Evolutionary conservation across 2,888 invertebrate species (phyloP), one percentile per base, ranked within the genome.

Genomic region (Latrodectus hesperus): DNA sequence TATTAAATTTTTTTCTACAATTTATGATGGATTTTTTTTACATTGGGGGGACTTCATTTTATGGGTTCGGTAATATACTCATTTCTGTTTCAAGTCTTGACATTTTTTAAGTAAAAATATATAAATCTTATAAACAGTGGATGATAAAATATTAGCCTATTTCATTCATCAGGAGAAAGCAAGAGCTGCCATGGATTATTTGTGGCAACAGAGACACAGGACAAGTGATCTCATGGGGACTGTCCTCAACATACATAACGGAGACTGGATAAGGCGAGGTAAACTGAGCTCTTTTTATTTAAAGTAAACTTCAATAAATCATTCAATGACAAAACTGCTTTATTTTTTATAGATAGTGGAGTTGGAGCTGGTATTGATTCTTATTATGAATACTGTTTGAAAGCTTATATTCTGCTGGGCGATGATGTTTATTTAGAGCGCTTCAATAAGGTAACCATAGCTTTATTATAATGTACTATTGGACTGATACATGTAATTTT

Each of bases 321-420:
- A 17, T 17, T 71, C 8, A 16, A 26, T 17, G 9, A 16, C 38
- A 9, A 16, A 17, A 9, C 9, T 17, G 1, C 16, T 11, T 71
- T n/a, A 38, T 26, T 17, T 55, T 38, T 74, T 80, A 12, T 91
- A 93, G 99, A 99, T 92, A 97, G 98, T 1, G 98, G 99, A 1
- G 97, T 99, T 10, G 99, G 99, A n/a, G 99, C 99, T 16, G 99
- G 99, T 51, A 98, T 99, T 90, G 99, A 99, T 93, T 98, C 98
- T 0, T 99, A 99, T 93, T 99, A 99, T 92, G 99, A 99, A 93
- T 99, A 99, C 93, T 96, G 98, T 90, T 94, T 99, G 53, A 99
- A 99, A 93, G 98, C 98, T 0, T 99, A 99, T 92, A 97, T 99
- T 90, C 94, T 99, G 81, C 94, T 99, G 11, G 93, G 94, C 10